These are phyloP conservation scores for Arvicanthis niloticus DNA, from an alignment of 2,113 vertebrate species.

Conservation along the genomic window DNA sequence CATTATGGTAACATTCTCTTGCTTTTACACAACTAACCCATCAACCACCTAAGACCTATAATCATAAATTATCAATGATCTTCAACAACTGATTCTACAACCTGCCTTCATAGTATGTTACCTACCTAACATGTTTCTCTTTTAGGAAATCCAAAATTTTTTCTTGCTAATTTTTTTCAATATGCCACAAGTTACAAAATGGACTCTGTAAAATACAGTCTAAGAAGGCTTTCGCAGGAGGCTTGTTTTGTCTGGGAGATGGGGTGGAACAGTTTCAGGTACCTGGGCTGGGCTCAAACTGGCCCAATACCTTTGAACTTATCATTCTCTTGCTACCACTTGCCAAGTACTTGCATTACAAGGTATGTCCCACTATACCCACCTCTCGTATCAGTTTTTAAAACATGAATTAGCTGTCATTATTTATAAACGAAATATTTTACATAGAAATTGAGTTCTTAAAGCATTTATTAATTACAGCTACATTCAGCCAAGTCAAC, in stretches of 20 bases:
- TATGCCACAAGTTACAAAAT: constrained; percentile 44
- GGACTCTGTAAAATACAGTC: not conserved
- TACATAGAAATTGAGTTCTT: constrained; percentile 28
- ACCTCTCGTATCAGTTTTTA: constrained; percentile 13
- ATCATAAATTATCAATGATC: constrained; percentile 39
- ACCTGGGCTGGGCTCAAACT: not conserved
- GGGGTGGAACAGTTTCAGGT: not conserved
- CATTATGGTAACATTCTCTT: not conserved
- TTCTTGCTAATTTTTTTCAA: not conserved
- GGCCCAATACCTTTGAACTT: not conserved
- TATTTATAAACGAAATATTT: constrained; percentile 62
- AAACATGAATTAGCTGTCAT: constrained; percentile 48
- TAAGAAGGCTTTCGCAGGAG: not conserved
- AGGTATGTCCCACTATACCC: not conserved
- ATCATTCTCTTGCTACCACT: not conserved
- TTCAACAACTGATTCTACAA: constrained; percentile 14
- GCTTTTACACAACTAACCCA: constrained; percentile 32
- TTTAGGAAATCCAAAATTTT: constrained; percentile 42
- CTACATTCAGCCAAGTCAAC: not conserved
- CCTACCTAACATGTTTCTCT: constrained; percentile 21
- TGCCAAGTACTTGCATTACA: not conserved
- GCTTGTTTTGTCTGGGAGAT: not conserved
- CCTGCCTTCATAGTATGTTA: not conserved
- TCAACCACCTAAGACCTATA: constrained; percentile 8
- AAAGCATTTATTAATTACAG: not conserved